A percentile compares a stretch with the other conserved stretches of the same genome.
Conservation (phyloP, 2,113 vertebrate genomes). For the Ptychochromis oligacanthus region DNA sequence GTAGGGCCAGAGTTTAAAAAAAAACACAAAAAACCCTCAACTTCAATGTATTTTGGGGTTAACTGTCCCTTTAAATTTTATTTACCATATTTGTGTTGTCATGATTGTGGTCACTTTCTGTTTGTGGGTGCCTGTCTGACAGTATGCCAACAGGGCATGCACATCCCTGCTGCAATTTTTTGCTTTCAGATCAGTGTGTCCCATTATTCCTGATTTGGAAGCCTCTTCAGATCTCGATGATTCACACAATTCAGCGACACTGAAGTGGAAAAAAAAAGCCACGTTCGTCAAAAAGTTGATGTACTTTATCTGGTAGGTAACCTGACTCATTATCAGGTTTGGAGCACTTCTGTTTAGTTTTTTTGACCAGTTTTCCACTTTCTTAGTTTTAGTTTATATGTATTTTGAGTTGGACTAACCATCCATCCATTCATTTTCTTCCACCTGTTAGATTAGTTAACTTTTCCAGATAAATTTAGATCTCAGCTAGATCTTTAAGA, state of each 20-base stretch:
- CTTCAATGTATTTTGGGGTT: not conserved
- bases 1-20: not conserved
- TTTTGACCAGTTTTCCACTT: accelerated
- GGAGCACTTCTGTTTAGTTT: not conserved
- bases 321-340: not conserved
- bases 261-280: not conserved
- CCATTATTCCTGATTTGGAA: not conserved
- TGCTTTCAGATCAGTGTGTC: not conserved
- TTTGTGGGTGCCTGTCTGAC: not conserved
- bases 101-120: not conserved
- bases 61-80: not conserved
- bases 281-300: not conserved
- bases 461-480: not conserved
- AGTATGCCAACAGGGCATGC: not conserved
- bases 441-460: not conserved
- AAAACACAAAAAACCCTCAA: not conserved
- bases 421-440: no score
- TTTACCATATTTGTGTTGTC: not conserved
- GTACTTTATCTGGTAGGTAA: not conserved
- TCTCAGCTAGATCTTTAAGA: not conserved
- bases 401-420: not conserved
- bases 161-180: not conserved
- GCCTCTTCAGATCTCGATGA: not conserved
- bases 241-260: not conserved
- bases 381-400: not conserved